phyloP scores from a whole-genome alignment of 2,888 invertebrate species.

The Apodemia zela region DNA sequence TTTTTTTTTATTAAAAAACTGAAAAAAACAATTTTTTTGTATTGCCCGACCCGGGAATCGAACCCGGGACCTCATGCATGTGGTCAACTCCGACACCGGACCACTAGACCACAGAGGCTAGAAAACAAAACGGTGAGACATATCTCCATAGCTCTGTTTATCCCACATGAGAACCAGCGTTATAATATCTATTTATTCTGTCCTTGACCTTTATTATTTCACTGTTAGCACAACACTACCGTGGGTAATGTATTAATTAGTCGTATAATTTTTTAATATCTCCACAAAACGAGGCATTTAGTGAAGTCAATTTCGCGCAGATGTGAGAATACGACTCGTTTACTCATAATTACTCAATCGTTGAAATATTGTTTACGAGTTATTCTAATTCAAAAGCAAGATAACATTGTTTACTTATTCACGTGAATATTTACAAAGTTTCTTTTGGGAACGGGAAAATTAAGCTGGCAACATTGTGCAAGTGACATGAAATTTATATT shows the following conservation, averaged over 20 bases:
- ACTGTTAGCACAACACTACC: neutral
- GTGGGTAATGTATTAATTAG: constrained; percentile 9
- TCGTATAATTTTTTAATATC: constrained; percentile 10
- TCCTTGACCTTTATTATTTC: neutral
- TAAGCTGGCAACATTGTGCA: neutral
- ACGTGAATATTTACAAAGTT: neutral
- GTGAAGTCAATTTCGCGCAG: neutral
- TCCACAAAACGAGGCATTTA: constrained; percentile 3
- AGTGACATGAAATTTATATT: neutral
- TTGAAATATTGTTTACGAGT: neutral
- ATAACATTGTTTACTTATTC: neutral
- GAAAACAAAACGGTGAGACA: no score
- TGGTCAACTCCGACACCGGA: no score
- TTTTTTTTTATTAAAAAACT: no score
- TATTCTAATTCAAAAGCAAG: neutral
- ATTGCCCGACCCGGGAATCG: no score
- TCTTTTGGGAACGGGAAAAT: neutral
- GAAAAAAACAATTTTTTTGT: no score
- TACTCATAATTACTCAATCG: constrained; percentile 1
- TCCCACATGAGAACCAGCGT: no score
- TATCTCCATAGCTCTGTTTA: no score
- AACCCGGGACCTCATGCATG: no score
- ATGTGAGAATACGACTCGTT: constrained; percentile 2
- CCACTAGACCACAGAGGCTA: no score
- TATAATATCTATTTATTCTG: neutral